Percentiles rank a stretch among this genome's conserved stretches.
Conservation (phyloP, 2,113 vertebrate species). For the Istiophorus platypterus region DNA sequence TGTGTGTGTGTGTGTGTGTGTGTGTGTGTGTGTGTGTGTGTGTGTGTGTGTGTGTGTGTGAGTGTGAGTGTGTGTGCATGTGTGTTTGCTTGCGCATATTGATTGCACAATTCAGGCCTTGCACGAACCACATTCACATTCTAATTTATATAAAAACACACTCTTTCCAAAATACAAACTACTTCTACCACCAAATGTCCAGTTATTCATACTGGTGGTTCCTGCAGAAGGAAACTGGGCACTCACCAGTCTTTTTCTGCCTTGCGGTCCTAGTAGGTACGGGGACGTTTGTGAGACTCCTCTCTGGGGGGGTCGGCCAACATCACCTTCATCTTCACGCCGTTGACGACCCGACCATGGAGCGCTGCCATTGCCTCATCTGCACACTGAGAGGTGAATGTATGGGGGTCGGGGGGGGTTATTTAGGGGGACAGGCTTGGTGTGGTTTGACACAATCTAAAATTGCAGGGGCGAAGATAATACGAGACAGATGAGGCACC, state of each 20-base stretch:
- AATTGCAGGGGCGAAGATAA: too few species aligned
- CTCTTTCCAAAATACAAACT: not conserved
- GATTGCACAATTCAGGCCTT: not conserved
- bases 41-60: too few species aligned
- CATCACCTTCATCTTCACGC: conserved; percentile 96
- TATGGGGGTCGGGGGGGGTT: not conserved
- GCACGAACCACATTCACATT: not conserved
- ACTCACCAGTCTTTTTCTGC: conserved; percentile 54
- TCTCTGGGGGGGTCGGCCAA: conserved; percentile 93
- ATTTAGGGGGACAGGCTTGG: not conserved
- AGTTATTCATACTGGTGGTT: not conserved
- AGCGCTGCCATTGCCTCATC: conserved; percentile 91
- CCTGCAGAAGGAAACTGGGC: not conserved
- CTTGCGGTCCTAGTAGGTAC: conserved; percentile 86
- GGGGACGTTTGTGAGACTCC: conserved; percentile 94
- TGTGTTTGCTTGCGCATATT: too few species aligned
- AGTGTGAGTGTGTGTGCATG: not conserved
- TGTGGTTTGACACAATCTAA: not conserved
- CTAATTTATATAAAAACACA: not conserved
- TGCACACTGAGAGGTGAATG: conserved; percentile 79
- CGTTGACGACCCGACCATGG: conserved; percentile 92
- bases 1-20: too few species aligned
- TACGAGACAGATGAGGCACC: too few species aligned
- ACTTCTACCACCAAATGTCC: not conserved
- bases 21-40: too few species aligned